A percentile compares a stretch with the other conserved stretches of the same genome.
Evolutionary conservation across 2,888 invertebrate species (phyloP).

Genomic region (Matsumyia berberina): DNA sequence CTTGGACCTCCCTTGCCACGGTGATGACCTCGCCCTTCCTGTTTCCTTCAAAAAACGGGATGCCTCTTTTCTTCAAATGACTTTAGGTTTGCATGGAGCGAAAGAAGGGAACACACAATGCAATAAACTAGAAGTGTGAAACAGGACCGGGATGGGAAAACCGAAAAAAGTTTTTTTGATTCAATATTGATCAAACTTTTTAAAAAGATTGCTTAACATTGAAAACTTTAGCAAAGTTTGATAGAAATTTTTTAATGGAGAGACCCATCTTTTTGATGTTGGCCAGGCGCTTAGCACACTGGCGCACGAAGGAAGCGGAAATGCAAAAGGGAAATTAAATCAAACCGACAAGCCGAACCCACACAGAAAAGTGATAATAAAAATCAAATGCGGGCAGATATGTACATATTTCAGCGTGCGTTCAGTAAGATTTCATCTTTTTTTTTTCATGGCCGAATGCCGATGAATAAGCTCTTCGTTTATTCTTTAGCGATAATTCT

Average conservation of each 20-base stretch:
- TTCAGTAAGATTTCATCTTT: background rate
- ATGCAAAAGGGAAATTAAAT: constrained; percentile 24
- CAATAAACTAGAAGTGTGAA: constrained; percentile 18
- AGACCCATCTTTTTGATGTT: constrained; percentile 11
- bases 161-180: constrained; percentile 53
- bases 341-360: constrained; percentile 26
- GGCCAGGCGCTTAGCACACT: background rate
- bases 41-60: constrained; percentile 37
- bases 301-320: constrained; percentile 16
- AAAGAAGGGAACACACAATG: constrained; percentile 23
- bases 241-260: constrained; percentile 63
- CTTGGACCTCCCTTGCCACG: constrained; percentile 51
- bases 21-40: constrained; percentile 61
- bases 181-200: constrained; percentile 76
- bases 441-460: constrained; percentile 8
- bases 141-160: background rate
- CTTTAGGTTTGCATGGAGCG: constrained; percentile 49
- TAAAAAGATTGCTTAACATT: constrained; percentile 71
- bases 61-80: constrained; percentile 61
- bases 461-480: constrained; percentile 15
- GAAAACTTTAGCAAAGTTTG: constrained; percentile 65
- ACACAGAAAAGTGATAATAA: constrained; percentile 38
- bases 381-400: constrained; percentile 42
- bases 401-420: constrained; percentile 4
- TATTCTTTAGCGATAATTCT: constrained; percentile 8